Conservation (phyloP, 2,888 invertebrate genomes). For the Bombylius major region DNA sequence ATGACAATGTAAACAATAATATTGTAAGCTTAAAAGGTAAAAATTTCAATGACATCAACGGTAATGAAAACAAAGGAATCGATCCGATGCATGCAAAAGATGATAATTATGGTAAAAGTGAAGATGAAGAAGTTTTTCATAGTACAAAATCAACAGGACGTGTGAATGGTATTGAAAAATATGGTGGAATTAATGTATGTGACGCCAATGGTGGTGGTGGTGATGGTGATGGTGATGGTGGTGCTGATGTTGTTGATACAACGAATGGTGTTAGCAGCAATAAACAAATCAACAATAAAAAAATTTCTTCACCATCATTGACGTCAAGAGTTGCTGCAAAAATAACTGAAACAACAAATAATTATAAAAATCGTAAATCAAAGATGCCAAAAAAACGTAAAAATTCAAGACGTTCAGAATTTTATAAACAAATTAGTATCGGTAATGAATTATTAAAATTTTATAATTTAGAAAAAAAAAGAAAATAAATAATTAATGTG, state of each 20-base stretch:
- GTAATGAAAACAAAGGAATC: constrained; percentile 18
- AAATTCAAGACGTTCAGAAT: constrained; percentile 21
- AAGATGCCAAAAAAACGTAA: constrained; percentile 24
- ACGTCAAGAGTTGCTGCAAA: constrained; percentile 33
- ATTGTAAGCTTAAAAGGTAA: constrained; percentile 23
- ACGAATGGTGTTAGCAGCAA: constrained; percentile 8
- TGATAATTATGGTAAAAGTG: not conserved
- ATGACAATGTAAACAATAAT: constrained; percentile 19
- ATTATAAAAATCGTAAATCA: constrained; percentile 26
- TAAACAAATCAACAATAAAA: constrained; percentile 9
- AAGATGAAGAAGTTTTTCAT: not conserved
- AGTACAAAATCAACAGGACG: not conserved
- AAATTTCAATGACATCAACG: too few species aligned
- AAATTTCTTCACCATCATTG: constrained; percentile 25
- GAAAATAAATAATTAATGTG: too few species aligned
- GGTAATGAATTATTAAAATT: constrained; percentile 20
- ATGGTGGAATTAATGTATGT: not conserved
- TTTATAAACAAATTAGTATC: constrained; percentile 29
- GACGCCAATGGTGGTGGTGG: not conserved
- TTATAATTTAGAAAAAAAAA: too few species aligned
- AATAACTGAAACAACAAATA: constrained; percentile 28
- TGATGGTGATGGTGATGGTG: not conserved
- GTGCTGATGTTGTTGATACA: constrained; percentile 7
- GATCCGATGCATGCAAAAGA: constrained; percentile 18
- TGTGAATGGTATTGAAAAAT: not conserved